Conservation (phyloP, 2,888 invertebrate species). For the Leptopterna dolabrata region DNA sequence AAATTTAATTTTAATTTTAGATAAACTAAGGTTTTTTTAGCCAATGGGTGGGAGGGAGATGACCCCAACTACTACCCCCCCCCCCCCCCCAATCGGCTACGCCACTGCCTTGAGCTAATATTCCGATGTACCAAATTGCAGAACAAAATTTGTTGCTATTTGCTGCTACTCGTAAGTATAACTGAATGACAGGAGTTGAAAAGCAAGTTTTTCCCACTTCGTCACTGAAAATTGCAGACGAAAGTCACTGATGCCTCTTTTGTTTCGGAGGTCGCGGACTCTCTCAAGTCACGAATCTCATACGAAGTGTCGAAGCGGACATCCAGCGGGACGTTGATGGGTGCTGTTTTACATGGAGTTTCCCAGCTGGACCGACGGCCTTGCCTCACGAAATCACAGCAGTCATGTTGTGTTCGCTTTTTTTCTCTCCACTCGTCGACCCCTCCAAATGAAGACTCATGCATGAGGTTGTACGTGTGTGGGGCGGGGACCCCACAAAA, state of each 20-base stretch:
- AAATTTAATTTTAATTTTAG: too few relatives aligned
- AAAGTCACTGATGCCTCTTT: not conserved
- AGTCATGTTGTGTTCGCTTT: slow-evolving; percentile 24
- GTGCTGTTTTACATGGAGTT: slow-evolving; percentile 29
- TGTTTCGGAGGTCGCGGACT: not conserved
- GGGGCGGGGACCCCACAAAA: slow-evolving; percentile 31
- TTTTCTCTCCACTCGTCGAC: not conserved
- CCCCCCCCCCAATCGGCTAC: too few relatives aligned
- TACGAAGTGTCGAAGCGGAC: slow-evolving; percentile 1
- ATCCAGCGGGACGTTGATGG: not conserved
- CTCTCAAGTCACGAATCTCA: not conserved
- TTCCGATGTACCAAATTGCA: too few relatives aligned
- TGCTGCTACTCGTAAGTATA: too few relatives aligned
- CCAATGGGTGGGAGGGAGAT: too few relatives aligned
- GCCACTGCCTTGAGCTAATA: too few relatives aligned
- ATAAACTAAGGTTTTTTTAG: too few relatives aligned
- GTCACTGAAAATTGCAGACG: not conserved
- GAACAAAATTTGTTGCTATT: too few relatives aligned
- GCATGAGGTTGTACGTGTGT: slow-evolving; percentile 46
- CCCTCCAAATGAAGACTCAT: slow-evolving; percentile 39
- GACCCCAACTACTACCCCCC: too few relatives aligned
- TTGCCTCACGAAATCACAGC: not conserved
- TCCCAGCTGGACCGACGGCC: slow-evolving; percentile 6
- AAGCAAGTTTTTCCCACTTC: not conserved
- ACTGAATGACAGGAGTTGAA: too few relatives aligned